These are phyloP conservation scores for Sylvietta virens DNA, from an alignment of 2,113 vertebrate species.

Conservation along the genomic window DNA sequence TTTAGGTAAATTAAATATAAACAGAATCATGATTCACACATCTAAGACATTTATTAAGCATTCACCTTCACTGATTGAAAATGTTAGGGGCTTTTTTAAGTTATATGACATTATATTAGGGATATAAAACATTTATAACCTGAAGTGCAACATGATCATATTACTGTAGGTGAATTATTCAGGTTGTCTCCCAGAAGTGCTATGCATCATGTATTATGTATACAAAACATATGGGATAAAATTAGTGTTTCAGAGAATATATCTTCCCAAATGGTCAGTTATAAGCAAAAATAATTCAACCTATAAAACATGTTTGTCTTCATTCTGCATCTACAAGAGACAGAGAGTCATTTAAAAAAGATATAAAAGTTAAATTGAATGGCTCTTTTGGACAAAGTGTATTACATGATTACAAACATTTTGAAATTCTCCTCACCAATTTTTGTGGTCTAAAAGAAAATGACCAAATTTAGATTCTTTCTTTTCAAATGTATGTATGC, in stretches of 20 bases:
- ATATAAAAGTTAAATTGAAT: neutral
- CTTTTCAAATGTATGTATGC: neutral
- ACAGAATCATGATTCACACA: neutral
- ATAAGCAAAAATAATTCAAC: neutral
- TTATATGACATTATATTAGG: neutral
- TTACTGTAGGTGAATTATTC: constrained; percentile 49
- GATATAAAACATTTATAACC: constrained; percentile 46
- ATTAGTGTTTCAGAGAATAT: neutral
- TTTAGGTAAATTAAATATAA: neutral
- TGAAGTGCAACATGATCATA: constrained; percentile 32
- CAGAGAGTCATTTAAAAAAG: neutral
- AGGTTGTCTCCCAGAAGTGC: constrained; percentile 25
- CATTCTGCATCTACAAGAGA: neutral
- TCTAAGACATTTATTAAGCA: neutral
- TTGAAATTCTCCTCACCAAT: neutral
- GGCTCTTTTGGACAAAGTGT: neutral
- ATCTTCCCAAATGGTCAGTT: neutral
- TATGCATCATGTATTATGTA: constrained; percentile 40
- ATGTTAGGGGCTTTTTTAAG: neutral
- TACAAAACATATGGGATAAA: constrained; percentile 6
- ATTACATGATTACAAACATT: neutral
- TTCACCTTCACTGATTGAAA: neutral
- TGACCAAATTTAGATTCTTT: neutral
- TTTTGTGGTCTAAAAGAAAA: neutral
- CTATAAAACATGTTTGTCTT: neutral